Evolutionary conservation across 1,140 invertebrate species (phyloP).

Genomic region (Pentalonia nigronervosa): DNA sequence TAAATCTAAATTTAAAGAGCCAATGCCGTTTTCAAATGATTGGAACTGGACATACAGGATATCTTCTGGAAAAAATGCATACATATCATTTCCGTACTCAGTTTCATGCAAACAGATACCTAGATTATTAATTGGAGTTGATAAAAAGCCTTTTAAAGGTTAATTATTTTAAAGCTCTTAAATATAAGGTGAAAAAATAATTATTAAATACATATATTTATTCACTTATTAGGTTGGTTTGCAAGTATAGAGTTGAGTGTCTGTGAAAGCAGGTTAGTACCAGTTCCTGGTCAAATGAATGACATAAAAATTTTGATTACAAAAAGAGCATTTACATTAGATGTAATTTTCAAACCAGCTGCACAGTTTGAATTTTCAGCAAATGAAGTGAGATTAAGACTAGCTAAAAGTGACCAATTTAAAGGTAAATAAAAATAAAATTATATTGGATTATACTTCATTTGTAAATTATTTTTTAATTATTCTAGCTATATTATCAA

Average conservation of each 20-base stretch:
- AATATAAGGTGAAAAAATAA: background rate
- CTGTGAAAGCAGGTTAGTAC: conserved; percentile 60
- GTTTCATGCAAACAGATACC: conserved; percentile 18
- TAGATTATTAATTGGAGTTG: conserved; percentile 42
- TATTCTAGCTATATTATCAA: conserved; percentile 29
- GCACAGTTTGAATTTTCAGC: conserved; percentile 61
- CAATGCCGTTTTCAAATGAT: conserved; percentile 56
- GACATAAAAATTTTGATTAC: conserved; percentile 60
- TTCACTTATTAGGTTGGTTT: conserved; percentile 61
- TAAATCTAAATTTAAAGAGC: conserved; percentile 47
- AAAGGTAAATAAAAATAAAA: conserved; percentile 32
- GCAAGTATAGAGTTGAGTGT: conserved; percentile 59
- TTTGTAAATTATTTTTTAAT: background rate
- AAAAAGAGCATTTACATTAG: conserved; percentile 61
- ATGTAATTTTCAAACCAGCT: conserved; percentile 60
- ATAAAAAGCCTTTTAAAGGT: conserved; percentile 47
- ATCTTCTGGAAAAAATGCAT: conserved; percentile 29
- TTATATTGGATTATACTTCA: background rate
- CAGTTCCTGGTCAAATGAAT: conserved; percentile 59
- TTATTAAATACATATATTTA: background rate
- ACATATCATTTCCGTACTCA: conserved; percentile 49
- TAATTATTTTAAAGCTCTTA: background rate
- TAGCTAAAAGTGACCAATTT: conserved; percentile 37
- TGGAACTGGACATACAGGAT: conserved; percentile 59
- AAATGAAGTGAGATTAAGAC: conserved; percentile 60